Evolutionary conservation across 2,888 invertebrate species (phyloP).

Genomic region (Drosophila pegasa): DNA sequence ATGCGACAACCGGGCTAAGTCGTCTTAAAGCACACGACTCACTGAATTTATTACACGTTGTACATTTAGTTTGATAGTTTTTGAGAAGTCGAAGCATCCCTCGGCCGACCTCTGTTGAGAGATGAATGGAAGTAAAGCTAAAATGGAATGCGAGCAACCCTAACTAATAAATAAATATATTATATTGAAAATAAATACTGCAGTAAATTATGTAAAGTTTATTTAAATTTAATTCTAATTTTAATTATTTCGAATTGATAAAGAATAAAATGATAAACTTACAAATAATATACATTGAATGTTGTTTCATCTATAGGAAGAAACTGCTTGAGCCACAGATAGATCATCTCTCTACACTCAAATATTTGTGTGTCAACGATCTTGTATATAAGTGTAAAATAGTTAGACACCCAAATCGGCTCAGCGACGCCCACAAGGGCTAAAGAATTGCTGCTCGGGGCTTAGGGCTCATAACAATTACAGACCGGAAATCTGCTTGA

Average conservation of each 20-base stretch:
- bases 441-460: conserved; percentile 42
- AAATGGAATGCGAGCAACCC: conserved; percentile 14
- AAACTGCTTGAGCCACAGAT: background rate
- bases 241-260: conserved; percentile 79
- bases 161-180: conserved; percentile 11
- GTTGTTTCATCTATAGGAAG: background rate
- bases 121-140: conserved; percentile 10
- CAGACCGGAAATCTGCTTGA: conserved; percentile 76
- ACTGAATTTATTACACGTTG: conserved; percentile 75
- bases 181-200: conserved; percentile 51
- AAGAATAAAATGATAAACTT: conserved; percentile 67
- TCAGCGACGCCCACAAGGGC: conserved; percentile 45
- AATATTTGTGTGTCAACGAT: background rate
- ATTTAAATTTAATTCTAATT: conserved; percentile 79
- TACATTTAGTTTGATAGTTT: conserved; percentile 70
- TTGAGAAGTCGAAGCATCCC: conserved; percentile 19
- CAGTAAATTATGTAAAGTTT: conserved; percentile 74
- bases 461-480: conserved; percentile 62
- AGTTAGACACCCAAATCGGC: conserved; percentile 32
- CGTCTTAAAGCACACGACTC: conserved; percentile 62
- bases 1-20: conserved; percentile 63
- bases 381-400: conserved; percentile 6
- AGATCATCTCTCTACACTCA: background rate
- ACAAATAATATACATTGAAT: conserved; percentile 15
- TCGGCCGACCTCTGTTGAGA: conserved; percentile 30